Evolutionary conservation across 2,113 vertebrate genomes (phyloP).

Genomic region (Hippocampus barbouri): DNA sequence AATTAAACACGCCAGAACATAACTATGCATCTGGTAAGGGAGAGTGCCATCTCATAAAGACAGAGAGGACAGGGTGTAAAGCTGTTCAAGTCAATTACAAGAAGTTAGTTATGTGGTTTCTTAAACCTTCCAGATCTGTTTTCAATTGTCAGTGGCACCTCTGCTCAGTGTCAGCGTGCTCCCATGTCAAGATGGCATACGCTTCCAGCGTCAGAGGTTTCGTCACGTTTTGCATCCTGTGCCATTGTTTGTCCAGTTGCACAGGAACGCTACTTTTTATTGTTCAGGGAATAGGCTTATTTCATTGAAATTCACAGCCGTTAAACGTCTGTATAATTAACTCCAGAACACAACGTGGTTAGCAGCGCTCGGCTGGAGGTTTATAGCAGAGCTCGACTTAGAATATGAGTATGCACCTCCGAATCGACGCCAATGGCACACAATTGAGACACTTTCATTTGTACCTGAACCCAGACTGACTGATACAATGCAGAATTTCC

Average conservation of each 20-base stretch:
- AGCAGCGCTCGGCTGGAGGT: conserved; percentile 57
- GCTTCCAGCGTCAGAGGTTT: conserved; percentile 38
- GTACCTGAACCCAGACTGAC: conserved; percentile 59
- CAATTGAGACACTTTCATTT: conserved; percentile 61
- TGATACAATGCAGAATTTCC: conserved; percentile 55
- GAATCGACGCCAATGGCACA: conserved; percentile 47
- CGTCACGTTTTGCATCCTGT: conserved; percentile 35
- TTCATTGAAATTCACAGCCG: conserved; percentile 65
- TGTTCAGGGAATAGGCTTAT: conserved; percentile 54
- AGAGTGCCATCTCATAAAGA: conserved; percentile 55
- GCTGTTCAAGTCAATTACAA: conserved; percentile 72
- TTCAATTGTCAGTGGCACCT: conserved; percentile 35
- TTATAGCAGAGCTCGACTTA: conserved; percentile 64
- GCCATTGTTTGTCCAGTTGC: conserved; percentile 53
- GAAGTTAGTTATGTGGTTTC: conserved; percentile 69
- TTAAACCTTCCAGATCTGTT: conserved; percentile 62
- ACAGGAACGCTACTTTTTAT: conserved; percentile 51
- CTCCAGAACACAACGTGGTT: conserved; percentile 67
- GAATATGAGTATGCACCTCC: conserved; percentile 37
- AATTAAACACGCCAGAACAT: conserved; percentile 75
- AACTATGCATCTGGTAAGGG: conserved; percentile 69
- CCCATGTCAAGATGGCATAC: conserved; percentile 46
- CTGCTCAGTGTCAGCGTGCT: conserved; percentile 34
- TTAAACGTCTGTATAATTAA: conserved; percentile 70
- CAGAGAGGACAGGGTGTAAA: conserved; percentile 54